Evolutionary conservation across 64 coral and sea anemone species (phyloP).

Genomic region (Actinia tenebrosa): DNA sequence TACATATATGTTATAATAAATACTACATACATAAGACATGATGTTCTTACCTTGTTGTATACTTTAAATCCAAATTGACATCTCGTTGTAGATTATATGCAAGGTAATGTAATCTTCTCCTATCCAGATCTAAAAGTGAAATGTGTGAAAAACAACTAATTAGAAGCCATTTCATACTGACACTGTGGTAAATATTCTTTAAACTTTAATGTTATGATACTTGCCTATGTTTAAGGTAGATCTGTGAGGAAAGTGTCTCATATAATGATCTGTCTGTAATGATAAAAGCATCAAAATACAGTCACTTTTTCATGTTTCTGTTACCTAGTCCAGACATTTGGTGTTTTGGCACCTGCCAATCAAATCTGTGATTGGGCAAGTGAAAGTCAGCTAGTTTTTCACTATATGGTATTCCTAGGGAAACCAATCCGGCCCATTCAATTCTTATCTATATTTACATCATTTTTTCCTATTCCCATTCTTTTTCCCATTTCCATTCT

Average conservation of each 20-base stretch:
- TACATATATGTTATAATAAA: not conserved
- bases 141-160: not conserved
- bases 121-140: slow-evolving; percentile 64
- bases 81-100: slow-evolving; percentile 83
- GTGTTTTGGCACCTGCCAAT: too few species aligned
- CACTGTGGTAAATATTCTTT: too few species aligned
- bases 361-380: too few species aligned
- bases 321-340: too few species aligned
- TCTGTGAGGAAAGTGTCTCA: slow-evolving; percentile 78
- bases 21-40: not conserved
- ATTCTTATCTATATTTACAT: too few species aligned
- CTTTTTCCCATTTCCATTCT: too few species aligned
- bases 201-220: not conserved
- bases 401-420: too few species aligned
- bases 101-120: slow-evolving; percentile 70
- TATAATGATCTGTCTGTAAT: slow-evolving; percentile 68
- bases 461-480: too few species aligned
- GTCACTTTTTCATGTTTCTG: too few species aligned
- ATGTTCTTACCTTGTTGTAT: slow-evolving; percentile 43
- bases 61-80: slow-evolving; percentile 65
- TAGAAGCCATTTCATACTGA: not conserved
- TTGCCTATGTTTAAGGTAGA: slow-evolving; percentile 73
- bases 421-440: too few species aligned
- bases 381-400: too few species aligned
- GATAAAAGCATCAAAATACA: not conserved